A percentile compares a stretch with the other conserved stretches of the same genome.
Evolutionary conservation across 2,888 invertebrate species (phyloP).

Genomic region (Bhutanitis thaidina): DNA sequence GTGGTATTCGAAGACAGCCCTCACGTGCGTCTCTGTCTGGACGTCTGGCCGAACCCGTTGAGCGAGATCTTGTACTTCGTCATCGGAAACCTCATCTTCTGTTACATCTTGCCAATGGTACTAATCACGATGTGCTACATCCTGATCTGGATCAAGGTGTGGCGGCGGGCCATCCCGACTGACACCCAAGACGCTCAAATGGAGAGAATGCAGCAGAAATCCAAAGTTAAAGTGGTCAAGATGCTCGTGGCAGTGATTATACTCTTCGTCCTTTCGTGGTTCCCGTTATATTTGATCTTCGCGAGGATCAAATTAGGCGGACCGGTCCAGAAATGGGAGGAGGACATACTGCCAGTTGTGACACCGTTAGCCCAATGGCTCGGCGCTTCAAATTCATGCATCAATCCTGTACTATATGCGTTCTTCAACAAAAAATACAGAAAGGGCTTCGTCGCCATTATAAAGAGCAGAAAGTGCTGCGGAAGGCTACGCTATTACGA

Average conservation of each 20-base stretch:
- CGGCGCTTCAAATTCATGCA: slow-evolving; percentile 96
- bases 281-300: slow-evolving; percentile 94
- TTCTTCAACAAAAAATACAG: slow-evolving; percentile 97
- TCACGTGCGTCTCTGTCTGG: slow-evolving; percentile 87
- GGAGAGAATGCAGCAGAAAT: slow-evolving; percentile 95
- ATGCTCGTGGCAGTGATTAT: slow-evolving; percentile 96
- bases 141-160: slow-evolving; percentile 94
- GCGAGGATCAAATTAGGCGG: slow-evolving; percentile 92
- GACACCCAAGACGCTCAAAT: slow-evolving; percentile 95
- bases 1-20: slow-evolving; percentile 87
- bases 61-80: slow-evolving; percentile 93
- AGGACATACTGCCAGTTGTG: slow-evolving; percentile 87
- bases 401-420: slow-evolving; percentile 96
- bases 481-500: slow-evolving; percentile 92
- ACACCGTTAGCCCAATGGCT: slow-evolving; percentile 96
- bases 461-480: slow-evolving; percentile 92
- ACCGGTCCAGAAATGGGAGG: slow-evolving; percentile 86
- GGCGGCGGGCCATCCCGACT: slow-evolving; percentile 92
- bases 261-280: slow-evolving; percentile 95
- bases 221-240: slow-evolving; percentile 96
- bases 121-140: slow-evolving; percentile 95
- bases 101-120: slow-evolving; percentile 94
- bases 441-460: slow-evolving; percentile 92
- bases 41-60: slow-evolving; percentile 91
- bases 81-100: slow-evolving; percentile 91